Evolutionary conservation across 2,797 vertebrate species (phyloP).

Genomic region (Schizopygopsis malacanthus): DNA sequence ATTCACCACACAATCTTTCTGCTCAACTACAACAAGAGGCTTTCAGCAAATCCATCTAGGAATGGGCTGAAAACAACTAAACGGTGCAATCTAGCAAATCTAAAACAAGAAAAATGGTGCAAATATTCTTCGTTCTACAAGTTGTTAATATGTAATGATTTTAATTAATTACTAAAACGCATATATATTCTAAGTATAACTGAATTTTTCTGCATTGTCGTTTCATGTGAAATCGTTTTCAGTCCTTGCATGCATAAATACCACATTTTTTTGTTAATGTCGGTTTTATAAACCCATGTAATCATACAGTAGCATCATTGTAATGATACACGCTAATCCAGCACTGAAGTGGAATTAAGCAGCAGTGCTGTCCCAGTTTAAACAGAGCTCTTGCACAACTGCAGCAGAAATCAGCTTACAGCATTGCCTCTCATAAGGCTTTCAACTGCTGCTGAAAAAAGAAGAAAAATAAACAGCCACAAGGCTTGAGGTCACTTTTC

Average conservation of each 20-base stretch:
- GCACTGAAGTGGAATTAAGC: constrained; percentile 55
- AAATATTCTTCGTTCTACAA: not conserved
- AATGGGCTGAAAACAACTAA: constrained; percentile 19
- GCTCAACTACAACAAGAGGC: constrained; percentile 12
- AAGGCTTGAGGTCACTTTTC: constrained; percentile 29
- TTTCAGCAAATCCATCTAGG: constrained; percentile 19
- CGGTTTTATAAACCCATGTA: constrained; percentile 48
- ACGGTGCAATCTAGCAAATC: not conserved
- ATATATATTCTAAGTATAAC: not conserved
- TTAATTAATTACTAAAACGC: not conserved
- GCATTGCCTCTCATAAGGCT: constrained; percentile 35
- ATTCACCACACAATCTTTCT: constrained; percentile 37
- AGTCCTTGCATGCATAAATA: constrained; percentile 17
- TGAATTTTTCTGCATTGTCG: not conserved
- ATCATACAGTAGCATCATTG: constrained; percentile 48
- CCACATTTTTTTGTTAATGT: constrained; percentile 45
- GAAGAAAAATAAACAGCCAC: not conserved
- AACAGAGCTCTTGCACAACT: constrained; percentile 58
- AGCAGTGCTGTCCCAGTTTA: constrained; percentile 58
- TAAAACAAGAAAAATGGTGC: not conserved
- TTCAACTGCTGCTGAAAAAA: constrained; percentile 35
- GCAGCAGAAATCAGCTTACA: constrained; percentile 58
- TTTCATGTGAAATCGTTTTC: constrained; percentile 6
- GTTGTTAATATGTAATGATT: not conserved
- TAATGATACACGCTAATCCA: constrained; percentile 63